Percentiles rank a stretch among this genome's conserved stretches.
phyloP scores from a whole-genome alignment of 2,888 invertebrate species.

The Fabriciana adippe region DNA sequence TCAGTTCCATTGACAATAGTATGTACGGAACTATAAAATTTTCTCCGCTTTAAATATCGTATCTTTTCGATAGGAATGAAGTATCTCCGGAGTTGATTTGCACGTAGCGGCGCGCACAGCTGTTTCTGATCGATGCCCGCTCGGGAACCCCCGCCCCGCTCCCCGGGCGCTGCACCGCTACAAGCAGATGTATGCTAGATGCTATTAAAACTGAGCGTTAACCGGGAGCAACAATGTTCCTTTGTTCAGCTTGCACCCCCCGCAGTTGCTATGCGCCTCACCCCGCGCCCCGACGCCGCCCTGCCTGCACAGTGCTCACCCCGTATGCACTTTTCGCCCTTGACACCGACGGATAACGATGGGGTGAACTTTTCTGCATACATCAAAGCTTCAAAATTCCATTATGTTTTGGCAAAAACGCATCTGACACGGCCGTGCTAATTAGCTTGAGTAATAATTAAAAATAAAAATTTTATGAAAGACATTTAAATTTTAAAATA shows the following conservation, averaged over 20 bases:
- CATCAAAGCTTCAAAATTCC: slow-evolving; percentile 17
- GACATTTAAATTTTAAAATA: too few relatives aligned
- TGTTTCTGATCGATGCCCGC: slow-evolving; percentile 43
- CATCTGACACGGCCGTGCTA: neutral
- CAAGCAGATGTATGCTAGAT: slow-evolving; percentile 20
- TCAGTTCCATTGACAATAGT: neutral
- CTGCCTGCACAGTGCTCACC: neutral
- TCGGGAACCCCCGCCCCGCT: slow-evolving; percentile 19
- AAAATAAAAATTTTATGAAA: too few relatives aligned
- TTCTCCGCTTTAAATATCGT: neutral
- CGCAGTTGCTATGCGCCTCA: slow-evolving; percentile 28
- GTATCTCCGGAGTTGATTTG: neutral
- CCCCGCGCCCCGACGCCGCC: neutral
- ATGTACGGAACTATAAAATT: neutral
- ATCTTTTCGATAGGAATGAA: neutral
- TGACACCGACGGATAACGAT: slow-evolving; percentile 30
- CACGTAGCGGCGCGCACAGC: slow-evolving; percentile 38
- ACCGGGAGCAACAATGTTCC: slow-evolving; percentile 30
- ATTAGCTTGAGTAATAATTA: neutral
- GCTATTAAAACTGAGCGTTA: slow-evolving; percentile 29
- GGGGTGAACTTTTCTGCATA: slow-evolving; percentile 30
- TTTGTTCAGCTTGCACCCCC: slow-evolving; percentile 26
- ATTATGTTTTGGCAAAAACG: slow-evolving; percentile 7
- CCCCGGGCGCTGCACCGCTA: slow-evolving; percentile 1
- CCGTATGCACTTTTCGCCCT: slow-evolving; percentile 32